Percentiles rank a stretch among this genome's conserved stretches.
phyloP scores from a whole-genome alignment of 2,888 invertebrate species.

The Tortricodes alternella region DNA sequence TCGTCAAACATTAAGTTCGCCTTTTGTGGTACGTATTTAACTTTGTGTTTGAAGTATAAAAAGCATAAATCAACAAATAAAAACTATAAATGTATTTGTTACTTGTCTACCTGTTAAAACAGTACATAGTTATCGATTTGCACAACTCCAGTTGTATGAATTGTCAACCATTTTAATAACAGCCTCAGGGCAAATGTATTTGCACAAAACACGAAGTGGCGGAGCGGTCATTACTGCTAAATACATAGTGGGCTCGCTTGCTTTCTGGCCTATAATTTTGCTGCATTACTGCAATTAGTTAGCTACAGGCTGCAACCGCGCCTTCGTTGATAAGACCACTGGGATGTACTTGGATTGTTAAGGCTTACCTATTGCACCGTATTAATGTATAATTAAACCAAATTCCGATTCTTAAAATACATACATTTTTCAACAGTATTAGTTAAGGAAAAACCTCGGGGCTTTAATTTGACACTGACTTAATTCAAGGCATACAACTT shows the following conservation, averaged over 20 bases:
- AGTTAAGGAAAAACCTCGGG: no score
- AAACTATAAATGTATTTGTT: no score
- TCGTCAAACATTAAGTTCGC: no score
- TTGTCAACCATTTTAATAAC: constrained; percentile 21
- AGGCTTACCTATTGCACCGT: background rate
- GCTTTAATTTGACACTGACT: no score
- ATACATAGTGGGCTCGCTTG: constrained; percentile 38
- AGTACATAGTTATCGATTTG: constrained; percentile 10
- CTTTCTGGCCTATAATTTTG: constrained; percentile 41
- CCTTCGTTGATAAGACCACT: constrained; percentile 25
- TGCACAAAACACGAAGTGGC: constrained; percentile 28
- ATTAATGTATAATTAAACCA: no score
- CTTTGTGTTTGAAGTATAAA: no score
- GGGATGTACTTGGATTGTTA: background rate
- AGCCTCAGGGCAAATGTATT: constrained; percentile 15
- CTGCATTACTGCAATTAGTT: constrained; percentile 46
- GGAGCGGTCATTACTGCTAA: constrained; percentile 25
- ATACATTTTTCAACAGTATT: no score
- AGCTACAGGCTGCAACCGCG: constrained; percentile 38
- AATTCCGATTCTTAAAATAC: no score
- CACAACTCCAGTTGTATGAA: constrained; percentile 4
- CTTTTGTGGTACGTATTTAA: no score
- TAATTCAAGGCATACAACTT: no score
- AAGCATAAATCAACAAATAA: no score
- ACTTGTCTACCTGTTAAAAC: no score